Evolutionary conservation across 2,888 invertebrate species (phyloP), one percentile per base, ranked within the genome.

Genomic region (Argyra leucocephala): DNA sequence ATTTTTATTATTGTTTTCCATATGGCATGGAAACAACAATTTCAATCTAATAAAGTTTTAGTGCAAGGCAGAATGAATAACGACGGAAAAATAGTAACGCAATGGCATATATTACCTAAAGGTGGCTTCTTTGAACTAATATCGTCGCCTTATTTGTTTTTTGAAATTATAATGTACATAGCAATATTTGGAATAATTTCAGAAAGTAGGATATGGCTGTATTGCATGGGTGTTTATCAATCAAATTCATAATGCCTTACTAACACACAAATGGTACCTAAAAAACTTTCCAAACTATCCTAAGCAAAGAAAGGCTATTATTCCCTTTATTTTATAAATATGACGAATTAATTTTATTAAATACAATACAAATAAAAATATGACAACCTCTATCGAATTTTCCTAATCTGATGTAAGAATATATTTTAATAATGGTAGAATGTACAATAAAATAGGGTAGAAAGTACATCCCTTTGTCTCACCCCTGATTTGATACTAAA

Each of bases 101-200:
- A 87, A 66, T 84, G 85, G 21, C 89, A 96, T 76, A 83, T 85
- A 68, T 79, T 94, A 70, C 94, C 94, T 0, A 76, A 81, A 48
- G 93, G 93, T 1, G 88, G 89, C 62, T 83, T 88, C 78, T 96
- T 95, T 74, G 82, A 90, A 36, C 82, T 83, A 66, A 83, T 96
- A 0, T 91, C 94, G 0, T 89, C 90, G 66, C 95, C 96, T 0
- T 91, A 96, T 72, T 87, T 91, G 76, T 81, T 89, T 71, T 88
- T 88, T 67, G 93, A 93, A 77, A 84, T 91, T 22, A 70, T 87
- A 0, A 84, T 91, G 76, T 93, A 93, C 73, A 74, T 85, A 0
- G 80, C 83, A 6, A 74, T 91, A n/a, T 78, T 85, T 12, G 69
- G 87, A 1, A 78, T 94, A 22, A 80, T 93, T 60, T 86, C 86